A percentile compares a stretch with the other conserved stretches of the same genome.
Evolutionary conservation across 2,888 invertebrate genomes (phyloP).

Genomic region (Spodoptera exigua): DNA sequence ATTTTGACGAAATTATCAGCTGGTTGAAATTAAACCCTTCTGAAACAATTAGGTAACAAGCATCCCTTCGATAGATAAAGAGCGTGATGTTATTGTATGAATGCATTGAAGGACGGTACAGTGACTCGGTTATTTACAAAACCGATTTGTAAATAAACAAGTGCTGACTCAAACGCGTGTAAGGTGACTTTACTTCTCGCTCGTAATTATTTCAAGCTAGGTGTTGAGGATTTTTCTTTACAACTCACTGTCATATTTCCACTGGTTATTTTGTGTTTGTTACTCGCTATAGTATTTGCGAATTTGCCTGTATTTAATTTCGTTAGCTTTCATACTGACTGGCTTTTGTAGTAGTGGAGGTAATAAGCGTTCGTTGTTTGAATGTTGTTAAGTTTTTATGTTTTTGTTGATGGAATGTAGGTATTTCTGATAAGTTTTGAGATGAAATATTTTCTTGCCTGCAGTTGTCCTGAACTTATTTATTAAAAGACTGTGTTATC

Average conservation of each 20-base stretch:
- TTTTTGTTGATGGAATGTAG: not conserved
- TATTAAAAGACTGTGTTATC: too few species aligned
- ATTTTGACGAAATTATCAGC: too few species aligned
- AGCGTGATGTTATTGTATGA: too few species aligned
- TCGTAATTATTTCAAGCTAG: constrained; percentile 42
- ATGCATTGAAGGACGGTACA: constrained; percentile 15
- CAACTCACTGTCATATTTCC: constrained; percentile 30
- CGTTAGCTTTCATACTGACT: not conserved
- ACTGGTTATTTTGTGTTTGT: constrained; percentile 28
- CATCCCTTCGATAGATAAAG: too few species aligned
- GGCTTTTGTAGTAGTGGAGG: too few species aligned
- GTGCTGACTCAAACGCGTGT: constrained; percentile 48
- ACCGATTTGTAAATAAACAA: constrained; percentile 53
- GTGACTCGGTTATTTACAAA: constrained; percentile 52
- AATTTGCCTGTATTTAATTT: constrained; percentile 15
- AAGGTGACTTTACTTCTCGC: constrained; percentile 48
- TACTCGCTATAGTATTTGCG: constrained; percentile 29
- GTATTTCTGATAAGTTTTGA: too few species aligned
- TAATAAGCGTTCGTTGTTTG: too few species aligned
- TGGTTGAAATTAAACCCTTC: too few species aligned
- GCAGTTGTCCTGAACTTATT: too few species aligned
- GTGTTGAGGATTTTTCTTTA: constrained; percentile 35
- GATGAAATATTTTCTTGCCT: too few species aligned
- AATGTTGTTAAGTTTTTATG: not conserved
- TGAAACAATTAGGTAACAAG: too few species aligned